Evolutionary conservation across 92 coral and sea anemone species (phyloP), one percentile per base, ranked within the genome.

Genomic region (Parazoanthus swiftii): DNA sequence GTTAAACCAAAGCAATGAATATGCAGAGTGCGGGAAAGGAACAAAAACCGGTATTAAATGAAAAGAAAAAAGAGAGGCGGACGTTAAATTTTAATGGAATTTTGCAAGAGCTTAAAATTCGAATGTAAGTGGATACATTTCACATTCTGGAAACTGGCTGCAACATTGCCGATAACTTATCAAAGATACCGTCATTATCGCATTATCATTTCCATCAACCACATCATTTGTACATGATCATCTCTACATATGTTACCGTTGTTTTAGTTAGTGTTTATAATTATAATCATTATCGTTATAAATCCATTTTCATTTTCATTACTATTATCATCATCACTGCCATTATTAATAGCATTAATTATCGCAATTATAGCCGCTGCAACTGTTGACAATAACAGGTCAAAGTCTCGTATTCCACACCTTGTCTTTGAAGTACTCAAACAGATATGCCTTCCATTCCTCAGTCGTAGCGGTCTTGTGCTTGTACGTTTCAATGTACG

Each of bases 341-440:
- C 80, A 15, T 37, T 25, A 38, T 76, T 23, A 15, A 3, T 11
- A 38, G 0, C 80, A 76, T 38, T 42, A 76, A 21, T 46, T 46
- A 46, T 46, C 0, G 8, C 11, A 6, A 46, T 0, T 46, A 46
- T 4, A 3, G 11, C 4, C 4, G 9, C 51, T 9, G 8, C 10
- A 6, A 9, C 51, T 46, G 1, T 46, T 46, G 51, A 54, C 59
- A 54, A 54, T 20, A 54, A 54, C 4, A 54, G 14, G 20, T 15
- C 59, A 54, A 54, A 20, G 70, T 63, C 77, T 51, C 7, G 1
- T 15, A 18, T n/a, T 5, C 38, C 80, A 48, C 7, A 92, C 98
- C 96, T 95, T 91, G 70, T 95, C 96, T 37, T 93, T 92, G 79
- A 95, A 95, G 81, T 95, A 90, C 54, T 92, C 90, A 85, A 93